Percentiles rank a stretch among this genome's conserved stretches.
These are phyloP conservation scores for Malurus melanocephalus DNA, from an alignment of 2,113 vertebrate species.

Conservation along the genomic window DNA sequence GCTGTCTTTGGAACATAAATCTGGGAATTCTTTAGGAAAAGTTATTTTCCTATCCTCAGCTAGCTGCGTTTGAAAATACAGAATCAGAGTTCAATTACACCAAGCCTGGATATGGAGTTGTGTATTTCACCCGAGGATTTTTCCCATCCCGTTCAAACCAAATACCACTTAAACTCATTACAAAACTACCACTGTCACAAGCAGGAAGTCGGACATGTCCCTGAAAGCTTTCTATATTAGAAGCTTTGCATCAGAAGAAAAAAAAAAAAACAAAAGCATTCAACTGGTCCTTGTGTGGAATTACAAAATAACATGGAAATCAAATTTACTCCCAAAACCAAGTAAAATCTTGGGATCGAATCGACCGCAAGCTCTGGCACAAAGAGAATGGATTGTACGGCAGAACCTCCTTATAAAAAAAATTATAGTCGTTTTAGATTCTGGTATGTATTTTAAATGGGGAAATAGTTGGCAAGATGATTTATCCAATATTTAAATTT, in stretches of 20 bases:
- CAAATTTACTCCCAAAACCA: background rate
- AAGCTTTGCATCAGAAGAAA: background rate
- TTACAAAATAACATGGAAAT: background rate
- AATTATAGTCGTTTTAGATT: background rate
- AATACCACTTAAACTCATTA: background rate
- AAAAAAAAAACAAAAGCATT: background rate
- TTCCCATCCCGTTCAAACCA: background rate
- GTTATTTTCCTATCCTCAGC: background rate
- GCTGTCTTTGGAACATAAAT: accelerated
- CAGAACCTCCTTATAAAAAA: background rate
- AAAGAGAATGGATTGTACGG: background rate
- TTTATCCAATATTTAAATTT: background rate
- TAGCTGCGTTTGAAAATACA: background rate
- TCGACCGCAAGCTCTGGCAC: accelerated
- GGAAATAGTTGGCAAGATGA: background rate
- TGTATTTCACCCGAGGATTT: background rate
- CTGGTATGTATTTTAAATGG: background rate
- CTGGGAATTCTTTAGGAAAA: background rate
- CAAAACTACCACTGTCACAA: background rate
- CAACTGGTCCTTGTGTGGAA: background rate
- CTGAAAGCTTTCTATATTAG: background rate
- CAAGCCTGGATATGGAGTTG: background rate
- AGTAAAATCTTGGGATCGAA: background rate
- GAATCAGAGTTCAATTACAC: background rate
- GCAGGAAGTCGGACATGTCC: background rate